phyloP scores from a whole-genome alignment of 2,888 invertebrate species.

The Eupithecia insigniata region DNA sequence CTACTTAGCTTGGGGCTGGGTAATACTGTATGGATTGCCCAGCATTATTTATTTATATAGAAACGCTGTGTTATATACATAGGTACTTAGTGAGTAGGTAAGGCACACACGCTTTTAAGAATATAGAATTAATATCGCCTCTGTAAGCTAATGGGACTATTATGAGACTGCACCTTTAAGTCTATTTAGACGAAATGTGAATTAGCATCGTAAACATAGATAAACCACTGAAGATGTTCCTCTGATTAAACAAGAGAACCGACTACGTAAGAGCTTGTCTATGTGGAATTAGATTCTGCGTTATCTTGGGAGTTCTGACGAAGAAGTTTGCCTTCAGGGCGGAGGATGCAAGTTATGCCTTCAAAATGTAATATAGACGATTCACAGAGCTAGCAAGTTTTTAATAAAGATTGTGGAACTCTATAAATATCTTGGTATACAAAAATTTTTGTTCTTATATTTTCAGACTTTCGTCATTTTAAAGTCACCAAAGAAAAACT shows the following conservation, averaged over 20 bases:
- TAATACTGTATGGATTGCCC: no score
- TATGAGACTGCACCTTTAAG: background rate
- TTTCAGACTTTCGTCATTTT: background rate
- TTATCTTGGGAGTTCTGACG: constrained; percentile 17
- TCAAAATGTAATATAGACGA: background rate
- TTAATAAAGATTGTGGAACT: background rate
- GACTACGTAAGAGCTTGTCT: constrained; percentile 17
- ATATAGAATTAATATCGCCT: background rate
- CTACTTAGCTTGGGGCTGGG: no score
- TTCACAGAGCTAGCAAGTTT: background rate
- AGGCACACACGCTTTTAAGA: background rate
- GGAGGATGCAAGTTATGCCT: background rate
- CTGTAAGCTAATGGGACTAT: background rate
- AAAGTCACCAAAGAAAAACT: background rate
- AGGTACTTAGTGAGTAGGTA: no score
- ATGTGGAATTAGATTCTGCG: constrained; percentile 27
- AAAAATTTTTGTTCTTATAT: background rate
- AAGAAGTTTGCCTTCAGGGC: constrained; percentile 6
- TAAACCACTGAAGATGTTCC: constrained; percentile 30
- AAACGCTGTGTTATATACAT: background rate
- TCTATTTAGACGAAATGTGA: background rate
- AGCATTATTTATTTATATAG: no score
- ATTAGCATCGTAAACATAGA: constrained; percentile 30
- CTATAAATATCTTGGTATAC: background rate
- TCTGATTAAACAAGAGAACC: constrained; percentile 29